Percentiles rank a stretch among this genome's conserved stretches.
Conservation (phyloP, 1,140 invertebrate genomes). For the Geopemphigus sp. region DNA sequence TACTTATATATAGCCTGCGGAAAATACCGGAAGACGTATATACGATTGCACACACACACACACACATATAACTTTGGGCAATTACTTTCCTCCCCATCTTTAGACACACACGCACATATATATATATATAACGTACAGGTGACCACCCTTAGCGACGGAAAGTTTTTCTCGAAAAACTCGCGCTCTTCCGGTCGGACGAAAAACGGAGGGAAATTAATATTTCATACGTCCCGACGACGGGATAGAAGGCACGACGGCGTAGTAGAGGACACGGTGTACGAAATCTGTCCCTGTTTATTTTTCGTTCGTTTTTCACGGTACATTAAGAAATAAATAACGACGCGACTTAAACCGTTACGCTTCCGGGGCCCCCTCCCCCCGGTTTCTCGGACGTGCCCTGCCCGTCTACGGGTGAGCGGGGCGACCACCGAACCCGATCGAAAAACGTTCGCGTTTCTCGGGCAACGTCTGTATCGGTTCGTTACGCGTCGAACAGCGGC, state of each 20-base stretch:
- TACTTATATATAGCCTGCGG: neutral
- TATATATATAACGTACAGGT: conserved; percentile 7
- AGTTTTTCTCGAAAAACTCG: conserved; percentile 36
- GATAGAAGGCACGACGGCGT: no score
- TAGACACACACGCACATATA: no score
- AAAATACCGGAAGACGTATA: conserved; percentile 41
- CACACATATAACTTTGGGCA: neutral
- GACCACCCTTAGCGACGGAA: conserved; percentile 42
- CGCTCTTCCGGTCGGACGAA: conserved; percentile 24
- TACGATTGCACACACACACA: no score
- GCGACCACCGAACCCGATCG: neutral
- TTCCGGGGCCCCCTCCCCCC: no score
- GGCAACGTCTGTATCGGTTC: conserved; percentile 15
- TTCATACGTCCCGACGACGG: conserved; percentile 45
- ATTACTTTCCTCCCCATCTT: conserved; percentile 40
- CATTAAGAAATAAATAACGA: conserved; percentile 48
- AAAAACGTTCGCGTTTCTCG: conserved; percentile 1
- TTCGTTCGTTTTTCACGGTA: conserved; percentile 42
- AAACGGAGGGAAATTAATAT: conserved; percentile 45
- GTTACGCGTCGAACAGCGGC: neutral
- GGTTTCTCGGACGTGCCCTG: no score
- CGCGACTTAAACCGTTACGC: conserved; percentile 24
- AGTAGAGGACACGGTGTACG: neutral
- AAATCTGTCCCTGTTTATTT: conserved; percentile 41
- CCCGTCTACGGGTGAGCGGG: no score